Percentiles rank a stretch among this genome's conserved stretches.
These are phyloP conservation scores for Drosophila nigrodunni DNA, from an alignment of 1,140 invertebrate genomes.

Conservation along the genomic window DNA sequence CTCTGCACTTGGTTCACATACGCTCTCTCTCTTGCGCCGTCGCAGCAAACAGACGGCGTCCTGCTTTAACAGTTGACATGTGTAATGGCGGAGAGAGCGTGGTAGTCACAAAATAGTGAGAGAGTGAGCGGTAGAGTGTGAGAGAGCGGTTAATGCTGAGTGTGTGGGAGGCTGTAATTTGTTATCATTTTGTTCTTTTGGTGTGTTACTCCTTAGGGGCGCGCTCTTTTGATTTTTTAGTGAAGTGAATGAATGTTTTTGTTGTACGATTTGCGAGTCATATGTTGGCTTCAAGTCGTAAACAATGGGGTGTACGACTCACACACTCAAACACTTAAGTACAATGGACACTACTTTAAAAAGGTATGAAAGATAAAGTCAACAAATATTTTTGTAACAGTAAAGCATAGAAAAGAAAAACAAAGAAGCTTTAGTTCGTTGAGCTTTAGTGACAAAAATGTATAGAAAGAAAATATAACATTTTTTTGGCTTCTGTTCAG, in stretches of 20 bases:
- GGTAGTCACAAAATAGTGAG: background rate
- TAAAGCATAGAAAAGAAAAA: background rate
- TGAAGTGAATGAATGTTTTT: constrained; percentile 38
- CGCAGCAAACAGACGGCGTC: constrained; percentile 44
- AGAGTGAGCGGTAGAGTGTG: constrained; percentile 7
- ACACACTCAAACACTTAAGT: background rate
- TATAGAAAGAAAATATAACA: too few species aligned
- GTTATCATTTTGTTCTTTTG: constrained; percentile 56
- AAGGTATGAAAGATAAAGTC: too few species aligned
- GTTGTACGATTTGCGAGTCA: constrained; percentile 49
- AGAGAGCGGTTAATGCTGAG: constrained; percentile 8
- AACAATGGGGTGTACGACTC: constrained; percentile 21
- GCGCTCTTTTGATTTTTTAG: constrained; percentile 67
- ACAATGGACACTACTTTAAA: background rate
- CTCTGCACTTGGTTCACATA: background rate
- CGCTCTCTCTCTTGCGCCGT: constrained; percentile 55
- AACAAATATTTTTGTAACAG: background rate
- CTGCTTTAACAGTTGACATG: constrained; percentile 60
- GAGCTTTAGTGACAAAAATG: too few species aligned
- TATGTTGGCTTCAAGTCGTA: constrained; percentile 36
- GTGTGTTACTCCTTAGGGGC: constrained; percentile 60
- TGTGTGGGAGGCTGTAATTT: constrained; percentile 51
- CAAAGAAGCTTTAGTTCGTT: too few species aligned
- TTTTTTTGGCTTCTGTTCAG: too few species aligned
- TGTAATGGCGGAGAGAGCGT: constrained; percentile 65